Evolutionary conservation across 1,140 invertebrate species (phyloP).

Genomic region (Neodiprion pinetum): DNA sequence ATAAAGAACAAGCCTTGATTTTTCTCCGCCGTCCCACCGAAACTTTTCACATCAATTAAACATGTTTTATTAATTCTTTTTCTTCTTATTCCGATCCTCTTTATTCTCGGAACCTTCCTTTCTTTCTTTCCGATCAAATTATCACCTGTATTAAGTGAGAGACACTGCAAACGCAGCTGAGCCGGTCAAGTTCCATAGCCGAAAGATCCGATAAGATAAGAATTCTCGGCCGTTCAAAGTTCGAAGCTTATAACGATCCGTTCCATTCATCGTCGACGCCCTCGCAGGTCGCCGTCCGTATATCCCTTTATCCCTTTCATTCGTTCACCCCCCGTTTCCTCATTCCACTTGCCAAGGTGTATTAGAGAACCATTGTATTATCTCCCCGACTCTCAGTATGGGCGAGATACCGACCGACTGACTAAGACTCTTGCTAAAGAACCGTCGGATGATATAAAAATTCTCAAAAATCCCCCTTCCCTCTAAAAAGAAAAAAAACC

Average conservation of each 20-base stretch:
- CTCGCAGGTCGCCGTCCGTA: conserved; percentile 31
- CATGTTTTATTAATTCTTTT: too few species aligned
- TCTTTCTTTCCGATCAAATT: too few species aligned
- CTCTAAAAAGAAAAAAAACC: background rate
- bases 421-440: conserved; percentile 38
- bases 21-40: too few species aligned
- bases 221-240: background rate
- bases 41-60: too few species aligned
- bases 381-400: conserved; percentile 38
- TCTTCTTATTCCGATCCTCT: too few species aligned
- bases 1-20: too few species aligned
- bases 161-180: too few species aligned
- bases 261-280: conserved; percentile 41
- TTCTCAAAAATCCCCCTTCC: conserved; percentile 45
- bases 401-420: conserved; percentile 38
- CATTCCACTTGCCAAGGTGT: conserved; percentile 26
- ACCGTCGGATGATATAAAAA: conserved; percentile 45
- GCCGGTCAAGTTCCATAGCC: background rate
- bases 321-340: conserved; percentile 12
- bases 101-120: too few species aligned
- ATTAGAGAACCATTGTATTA: conserved; percentile 53
- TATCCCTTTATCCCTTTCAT: conserved; percentile 46
- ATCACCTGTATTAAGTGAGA: too few species aligned
- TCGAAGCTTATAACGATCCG: background rate
- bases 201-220: background rate